Conservation (phyloP, 2,797 vertebrate species). For the Cynopterus sphinx region DNA sequence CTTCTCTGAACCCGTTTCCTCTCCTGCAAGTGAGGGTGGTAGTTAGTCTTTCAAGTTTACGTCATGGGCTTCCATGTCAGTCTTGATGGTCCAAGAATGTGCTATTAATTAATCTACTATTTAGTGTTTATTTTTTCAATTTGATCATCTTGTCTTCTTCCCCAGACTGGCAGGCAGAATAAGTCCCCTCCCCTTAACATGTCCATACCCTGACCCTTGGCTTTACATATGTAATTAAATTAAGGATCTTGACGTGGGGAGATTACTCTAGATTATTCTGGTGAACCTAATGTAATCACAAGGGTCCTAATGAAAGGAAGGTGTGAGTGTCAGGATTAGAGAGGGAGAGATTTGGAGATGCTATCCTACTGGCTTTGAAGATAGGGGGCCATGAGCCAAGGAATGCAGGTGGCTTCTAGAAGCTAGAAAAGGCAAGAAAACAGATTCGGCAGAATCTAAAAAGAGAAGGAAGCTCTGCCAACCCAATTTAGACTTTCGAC, state of each 20-base stretch:
- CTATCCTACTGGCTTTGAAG: background rate
- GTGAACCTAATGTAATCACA: background rate
- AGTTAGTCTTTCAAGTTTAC: background rate
- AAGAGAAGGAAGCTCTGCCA: background rate
- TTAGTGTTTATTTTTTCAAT: background rate
- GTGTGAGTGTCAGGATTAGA: background rate
- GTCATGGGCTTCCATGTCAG: background rate
- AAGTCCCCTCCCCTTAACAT: rapidly evolving
- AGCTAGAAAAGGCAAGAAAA: background rate
- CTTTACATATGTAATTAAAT: background rate
- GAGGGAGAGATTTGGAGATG: background rate
- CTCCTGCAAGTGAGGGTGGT: background rate
- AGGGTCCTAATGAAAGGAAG: background rate
- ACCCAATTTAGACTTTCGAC: background rate
- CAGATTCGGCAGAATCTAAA: background rate
- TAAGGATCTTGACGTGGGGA: background rate
- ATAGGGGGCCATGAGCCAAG: background rate
- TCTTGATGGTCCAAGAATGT: background rate
- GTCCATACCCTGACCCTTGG: background rate
- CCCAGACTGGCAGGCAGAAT: background rate
- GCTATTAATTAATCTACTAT: background rate
- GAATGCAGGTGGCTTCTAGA: background rate
- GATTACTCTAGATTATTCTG: background rate
- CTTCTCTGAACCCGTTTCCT: background rate
- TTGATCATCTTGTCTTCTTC: background rate